Evolutionary conservation across 2,113 vertebrate genomes (phyloP).

Genomic region (Syrrhaptes paradoxus): DNA sequence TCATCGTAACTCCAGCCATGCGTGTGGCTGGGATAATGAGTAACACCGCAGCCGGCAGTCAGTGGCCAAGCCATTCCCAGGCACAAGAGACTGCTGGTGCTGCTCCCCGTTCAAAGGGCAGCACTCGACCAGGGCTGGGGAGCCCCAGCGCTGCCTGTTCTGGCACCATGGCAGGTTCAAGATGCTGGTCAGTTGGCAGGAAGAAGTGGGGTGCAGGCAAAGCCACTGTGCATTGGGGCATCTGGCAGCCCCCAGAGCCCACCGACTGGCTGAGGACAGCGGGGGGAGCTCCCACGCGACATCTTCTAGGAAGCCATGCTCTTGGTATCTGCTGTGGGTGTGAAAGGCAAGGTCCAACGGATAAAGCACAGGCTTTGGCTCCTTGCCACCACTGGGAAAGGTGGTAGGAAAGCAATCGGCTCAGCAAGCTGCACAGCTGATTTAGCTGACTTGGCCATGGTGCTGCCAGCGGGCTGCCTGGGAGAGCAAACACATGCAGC

Average conservation of each 20-base stretch:
- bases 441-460: rapidly evolving
- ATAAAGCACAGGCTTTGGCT: background rate
- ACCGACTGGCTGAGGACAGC: rapidly evolving
- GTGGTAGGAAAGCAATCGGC: background rate
- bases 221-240: rapidly evolving
- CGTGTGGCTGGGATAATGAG: background rate
- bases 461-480: background rate
- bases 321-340: rapidly evolving
- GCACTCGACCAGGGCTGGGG: rapidly evolving
- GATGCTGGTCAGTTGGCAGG: rapidly evolving
- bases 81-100: background rate
- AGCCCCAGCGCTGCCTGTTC: background rate
- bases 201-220: background rate
- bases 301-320: background rate
- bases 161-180: rapidly evolving
- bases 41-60: background rate
- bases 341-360: background rate
- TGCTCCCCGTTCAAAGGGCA: background rate
- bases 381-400: rapidly evolving
- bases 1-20: background rate
- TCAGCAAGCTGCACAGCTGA: rapidly evolving
- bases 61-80: background rate
- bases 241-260: background rate
- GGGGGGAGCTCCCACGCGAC: rapidly evolving
- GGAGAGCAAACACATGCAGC: background rate